A percentile compares a stretch with the other conserved stretches of the same genome.
These are phyloP conservation scores for Leptinotarsa defecta DNA, from an alignment of 1,140 invertebrate genomes.

Conservation along the genomic window DNA sequence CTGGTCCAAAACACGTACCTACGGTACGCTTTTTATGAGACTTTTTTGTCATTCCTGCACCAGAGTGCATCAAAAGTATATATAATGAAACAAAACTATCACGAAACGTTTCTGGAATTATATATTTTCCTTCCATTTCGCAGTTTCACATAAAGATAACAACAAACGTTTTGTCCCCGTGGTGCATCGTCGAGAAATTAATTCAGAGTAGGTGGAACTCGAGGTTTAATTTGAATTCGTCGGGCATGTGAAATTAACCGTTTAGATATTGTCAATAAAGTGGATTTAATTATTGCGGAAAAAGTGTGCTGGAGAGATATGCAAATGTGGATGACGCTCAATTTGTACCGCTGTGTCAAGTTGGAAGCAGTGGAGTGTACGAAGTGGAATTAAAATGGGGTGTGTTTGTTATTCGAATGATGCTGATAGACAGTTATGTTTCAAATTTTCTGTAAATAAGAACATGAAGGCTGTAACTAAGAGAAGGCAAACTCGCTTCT, in stretches of 20 bases:
- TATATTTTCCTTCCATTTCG: not conserved
- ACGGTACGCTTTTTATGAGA: no score
- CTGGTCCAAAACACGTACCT: no score
- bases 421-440: no score
- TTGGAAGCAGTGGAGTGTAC: not conserved
- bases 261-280: conserved; percentile 42
- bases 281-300: conserved; percentile 37
- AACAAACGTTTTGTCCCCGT: not conserved
- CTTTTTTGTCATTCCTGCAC: no score
- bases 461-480: no score
- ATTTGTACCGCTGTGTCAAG: not conserved
- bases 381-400: no score
- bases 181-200: not conserved
- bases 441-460: no score
- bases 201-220: conserved; percentile 13
- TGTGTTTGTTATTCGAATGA: no score
- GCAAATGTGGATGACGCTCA: conserved; percentile 28
- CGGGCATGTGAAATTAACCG: conserved; percentile 37
- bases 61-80: no score
- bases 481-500: no score
- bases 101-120: no score
- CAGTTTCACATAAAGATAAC: not conserved
- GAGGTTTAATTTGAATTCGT: conserved; percentile 27
- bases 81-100: no score
- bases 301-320: conserved; percentile 37